These are phyloP conservation scores for Sycophila sp. DNA, from an alignment of 1,140 invertebrate genomes.

Conservation along the genomic window DNA sequence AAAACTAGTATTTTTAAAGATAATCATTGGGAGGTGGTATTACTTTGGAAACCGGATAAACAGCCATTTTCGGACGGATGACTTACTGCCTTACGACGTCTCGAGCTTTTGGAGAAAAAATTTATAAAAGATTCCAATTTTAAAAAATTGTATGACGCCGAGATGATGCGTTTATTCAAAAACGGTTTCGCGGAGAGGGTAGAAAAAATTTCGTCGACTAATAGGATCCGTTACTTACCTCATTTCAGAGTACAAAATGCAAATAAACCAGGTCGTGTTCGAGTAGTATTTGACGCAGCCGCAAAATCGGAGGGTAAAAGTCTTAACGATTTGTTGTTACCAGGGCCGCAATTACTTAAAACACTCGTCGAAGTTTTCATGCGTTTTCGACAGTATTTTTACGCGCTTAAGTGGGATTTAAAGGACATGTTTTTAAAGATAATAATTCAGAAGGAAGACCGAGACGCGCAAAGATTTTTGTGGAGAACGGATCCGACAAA, in stretches of 20 bases:
- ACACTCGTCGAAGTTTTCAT: constrained; percentile 46
- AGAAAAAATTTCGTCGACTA: no score
- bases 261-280: neutral
- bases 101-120: no score
- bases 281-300: neutral
- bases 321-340: neutral
- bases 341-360: neutral
- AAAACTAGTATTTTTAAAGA: neutral
- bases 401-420: no score
- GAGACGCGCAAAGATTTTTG: constrained; percentile 46
- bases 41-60: neutral
- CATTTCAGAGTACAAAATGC: neutral
- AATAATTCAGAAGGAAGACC: constrained; percentile 44
- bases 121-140: neutral
- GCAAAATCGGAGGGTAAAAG: neutral
- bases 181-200: neutral
- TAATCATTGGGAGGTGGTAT: neutral
- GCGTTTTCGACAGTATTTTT: no score
- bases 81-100: neutral
- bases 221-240: neutral
- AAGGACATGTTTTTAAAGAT: constrained; percentile 57
- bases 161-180: neutral
- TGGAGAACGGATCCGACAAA: constrained; percentile 36
- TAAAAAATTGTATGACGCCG: neutral
- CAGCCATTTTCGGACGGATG: neutral